Evolutionary conservation across 2,797 vertebrate genomes (phyloP).

Genomic region (Neoniphon sammara): DNA sequence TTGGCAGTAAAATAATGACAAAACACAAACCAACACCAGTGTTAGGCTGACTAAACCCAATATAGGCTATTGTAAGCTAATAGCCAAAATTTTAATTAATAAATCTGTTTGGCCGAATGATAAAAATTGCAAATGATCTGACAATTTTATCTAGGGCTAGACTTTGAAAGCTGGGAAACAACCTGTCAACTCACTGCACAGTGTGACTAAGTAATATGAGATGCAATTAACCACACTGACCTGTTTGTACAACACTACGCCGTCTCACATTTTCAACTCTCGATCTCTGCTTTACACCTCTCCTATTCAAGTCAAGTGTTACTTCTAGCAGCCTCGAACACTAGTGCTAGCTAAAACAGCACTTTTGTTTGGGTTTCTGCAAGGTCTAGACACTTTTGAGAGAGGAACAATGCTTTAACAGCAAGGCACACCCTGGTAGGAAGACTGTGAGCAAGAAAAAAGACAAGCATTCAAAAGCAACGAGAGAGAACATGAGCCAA

Average conservation of each 20-base stretch:
- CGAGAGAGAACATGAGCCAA: background rate
- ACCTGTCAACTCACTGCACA: background rate
- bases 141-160: background rate
- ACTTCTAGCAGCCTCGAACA: background rate
- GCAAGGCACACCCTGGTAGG: slow-evolving; percentile 6
- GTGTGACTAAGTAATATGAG: background rate
- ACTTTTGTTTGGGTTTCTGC: slow-evolving; percentile 5
- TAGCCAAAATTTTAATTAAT: background rate
- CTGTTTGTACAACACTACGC: background rate
- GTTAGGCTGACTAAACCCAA: background rate
- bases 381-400: background rate
- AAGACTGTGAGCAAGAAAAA: slow-evolving; percentile 1
- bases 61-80: background rate
- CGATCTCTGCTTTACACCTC: slow-evolving; percentile 2
- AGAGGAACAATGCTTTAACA: slow-evolving; percentile 22
- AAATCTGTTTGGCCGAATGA: background rate
- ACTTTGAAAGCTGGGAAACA: background rate
- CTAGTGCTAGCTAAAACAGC: background rate
- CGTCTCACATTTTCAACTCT: slow-evolving; percentile 5
- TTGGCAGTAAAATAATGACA: background rate
- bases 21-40: background rate
- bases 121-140: background rate
- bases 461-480: slow-evolving; percentile 1
- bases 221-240: background rate
- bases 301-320: background rate